Evolutionary conservation across 2,797 vertebrate species (phyloP).

Genomic region (Bradypodion ventrale): DNA sequence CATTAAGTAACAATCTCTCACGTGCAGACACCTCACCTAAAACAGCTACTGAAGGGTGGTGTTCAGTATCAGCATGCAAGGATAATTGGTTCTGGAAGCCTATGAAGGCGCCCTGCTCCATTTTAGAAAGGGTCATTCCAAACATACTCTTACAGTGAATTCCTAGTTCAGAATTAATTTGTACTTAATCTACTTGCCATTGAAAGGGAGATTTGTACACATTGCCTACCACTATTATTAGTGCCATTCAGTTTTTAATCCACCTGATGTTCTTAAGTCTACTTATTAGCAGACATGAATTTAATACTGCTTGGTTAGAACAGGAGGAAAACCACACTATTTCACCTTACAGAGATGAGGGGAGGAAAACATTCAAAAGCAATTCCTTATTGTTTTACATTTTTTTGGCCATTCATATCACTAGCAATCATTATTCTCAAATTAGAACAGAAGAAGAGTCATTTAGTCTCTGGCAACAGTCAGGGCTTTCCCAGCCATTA

Average conservation of each 20-base stretch:
- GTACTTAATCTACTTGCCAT: constrained; percentile 45
- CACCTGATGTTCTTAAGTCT: constrained; percentile 59
- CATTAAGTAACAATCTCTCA: background rate
- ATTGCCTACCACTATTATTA: constrained; percentile 64
- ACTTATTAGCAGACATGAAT: constrained; percentile 58
- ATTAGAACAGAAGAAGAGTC: too few species aligned
- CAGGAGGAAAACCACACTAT: constrained; percentile 5
- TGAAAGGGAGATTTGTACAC: constrained; percentile 64
- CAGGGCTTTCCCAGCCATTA: too few species aligned
- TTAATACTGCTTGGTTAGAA: constrained; percentile 23
- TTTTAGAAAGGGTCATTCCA: background rate
- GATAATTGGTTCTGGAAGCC: background rate
- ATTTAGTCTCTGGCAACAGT: too few species aligned
- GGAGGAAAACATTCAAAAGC: too few species aligned
- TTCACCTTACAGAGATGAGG: constrained; percentile 8
- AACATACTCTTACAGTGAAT: too few species aligned
- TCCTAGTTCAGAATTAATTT: constrained; percentile 29
- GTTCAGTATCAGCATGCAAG: background rate
- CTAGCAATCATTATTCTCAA: too few species aligned
- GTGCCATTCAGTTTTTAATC: constrained; percentile 51
- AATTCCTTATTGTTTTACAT: too few species aligned
- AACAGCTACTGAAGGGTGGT: background rate
- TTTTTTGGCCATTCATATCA: too few species aligned
- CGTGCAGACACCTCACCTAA: background rate
- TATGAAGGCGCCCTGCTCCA: background rate